phyloP scores from a whole-genome alignment of 2,888 invertebrate genomes.

The Elmis aenea region DNA sequence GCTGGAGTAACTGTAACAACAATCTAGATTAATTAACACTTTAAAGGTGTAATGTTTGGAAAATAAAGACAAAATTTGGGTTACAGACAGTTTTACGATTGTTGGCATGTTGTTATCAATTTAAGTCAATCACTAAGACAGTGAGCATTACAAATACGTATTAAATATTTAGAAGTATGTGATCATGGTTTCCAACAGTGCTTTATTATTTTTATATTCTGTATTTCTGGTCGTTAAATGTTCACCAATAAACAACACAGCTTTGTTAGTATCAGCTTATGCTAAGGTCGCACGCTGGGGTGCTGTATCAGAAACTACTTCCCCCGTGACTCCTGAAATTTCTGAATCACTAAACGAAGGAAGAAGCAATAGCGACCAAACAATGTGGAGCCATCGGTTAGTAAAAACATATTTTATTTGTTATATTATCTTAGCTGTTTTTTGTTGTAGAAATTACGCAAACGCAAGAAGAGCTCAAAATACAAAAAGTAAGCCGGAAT shows the following conservation, averaged over 20 bases:
- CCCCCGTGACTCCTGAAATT: slow-evolving; percentile 7
- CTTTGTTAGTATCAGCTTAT: slow-evolving; percentile 33
- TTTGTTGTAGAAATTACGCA: slow-evolving; percentile 35
- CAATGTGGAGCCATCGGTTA: slow-evolving; percentile 41
- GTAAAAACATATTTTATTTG: slow-evolving; percentile 10
- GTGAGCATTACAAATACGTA: too few relatives aligned
- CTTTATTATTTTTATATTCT: neutral
- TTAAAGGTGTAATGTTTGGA: slow-evolving; percentile 31
- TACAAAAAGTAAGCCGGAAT: slow-evolving; percentile 24
- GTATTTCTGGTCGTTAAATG: neutral
- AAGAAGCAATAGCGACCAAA: slow-evolving; percentile 35
- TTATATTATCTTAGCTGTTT: slow-evolving; percentile 8
- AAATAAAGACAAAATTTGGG: slow-evolving; percentile 32
- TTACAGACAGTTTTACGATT: too few relatives aligned
- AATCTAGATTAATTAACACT: slow-evolving; percentile 38
- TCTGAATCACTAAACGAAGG: slow-evolving; percentile 23
- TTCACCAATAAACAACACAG: slow-evolving; percentile 2
- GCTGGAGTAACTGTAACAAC: slow-evolving; percentile 37
- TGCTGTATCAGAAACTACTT: too few relatives aligned
- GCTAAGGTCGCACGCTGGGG: slow-evolving; percentile 43
- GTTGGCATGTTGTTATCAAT: too few relatives aligned
- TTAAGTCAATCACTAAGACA: too few relatives aligned
- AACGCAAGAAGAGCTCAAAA: slow-evolving; percentile 34
- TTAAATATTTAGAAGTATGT: too few relatives aligned
- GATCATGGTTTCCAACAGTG: too few relatives aligned